Conservation (phyloP, 1,140 invertebrate genomes). For the Philaenus spumarius region DNA sequence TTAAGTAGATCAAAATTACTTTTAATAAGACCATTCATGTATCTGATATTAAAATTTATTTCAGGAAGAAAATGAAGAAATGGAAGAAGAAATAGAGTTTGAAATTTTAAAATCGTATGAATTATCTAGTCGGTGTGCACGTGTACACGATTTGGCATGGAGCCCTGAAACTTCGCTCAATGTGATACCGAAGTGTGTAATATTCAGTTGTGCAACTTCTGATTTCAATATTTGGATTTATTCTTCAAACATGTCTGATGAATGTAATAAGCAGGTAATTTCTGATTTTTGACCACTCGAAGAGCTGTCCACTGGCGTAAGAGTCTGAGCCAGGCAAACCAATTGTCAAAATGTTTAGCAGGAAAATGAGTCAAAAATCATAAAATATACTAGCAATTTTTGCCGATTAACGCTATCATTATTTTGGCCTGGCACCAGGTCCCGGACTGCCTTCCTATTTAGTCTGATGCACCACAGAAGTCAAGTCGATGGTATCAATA, state of each 20-base stretch:
- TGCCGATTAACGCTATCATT: background rate
- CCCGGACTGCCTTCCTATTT: no score
- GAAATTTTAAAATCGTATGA: slow-evolving; percentile 41
- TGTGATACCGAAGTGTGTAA: slow-evolving; percentile 49
- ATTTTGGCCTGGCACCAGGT: no score
- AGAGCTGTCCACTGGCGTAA: background rate
- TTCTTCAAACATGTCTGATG: slow-evolving; percentile 45
- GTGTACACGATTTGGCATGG: slow-evolving; percentile 48
- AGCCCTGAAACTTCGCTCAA: slow-evolving; percentile 55
- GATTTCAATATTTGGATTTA: slow-evolving; percentile 47
- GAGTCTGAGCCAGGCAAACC: background rate
- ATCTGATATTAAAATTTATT: background rate
- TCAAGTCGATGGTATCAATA: no score
- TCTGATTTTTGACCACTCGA: background rate
- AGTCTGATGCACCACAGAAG: no score
- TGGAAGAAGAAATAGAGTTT: slow-evolving; percentile 25
- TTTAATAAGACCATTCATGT: background rate
- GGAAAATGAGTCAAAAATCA: background rate
- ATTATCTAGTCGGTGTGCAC: slow-evolving; percentile 44
- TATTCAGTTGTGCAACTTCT: slow-evolving; percentile 49
- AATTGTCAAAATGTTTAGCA: background rate
- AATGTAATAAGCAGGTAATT: background rate
- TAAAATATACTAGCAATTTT: background rate
- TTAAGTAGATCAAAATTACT: no score
- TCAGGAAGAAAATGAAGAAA: slow-evolving; percentile 28